phyloP scores from a whole-genome alignment of 2,797 vertebrate genomes.

The Syngnathus acus region DNA sequence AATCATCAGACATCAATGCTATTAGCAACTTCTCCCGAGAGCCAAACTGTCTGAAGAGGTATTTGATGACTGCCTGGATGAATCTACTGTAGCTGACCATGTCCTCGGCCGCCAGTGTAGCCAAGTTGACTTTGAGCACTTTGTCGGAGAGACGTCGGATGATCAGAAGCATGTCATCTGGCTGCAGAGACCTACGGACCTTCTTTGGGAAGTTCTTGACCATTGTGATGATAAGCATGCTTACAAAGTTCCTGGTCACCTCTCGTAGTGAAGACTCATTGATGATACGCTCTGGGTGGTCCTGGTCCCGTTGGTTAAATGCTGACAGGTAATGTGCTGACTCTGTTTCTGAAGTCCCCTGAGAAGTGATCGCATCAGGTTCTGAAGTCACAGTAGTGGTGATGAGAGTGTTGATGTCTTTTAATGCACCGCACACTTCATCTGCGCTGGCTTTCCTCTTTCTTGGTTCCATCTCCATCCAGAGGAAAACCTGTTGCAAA shows the following conservation, averaged over 20 bases:
- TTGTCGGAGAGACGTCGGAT: constrained; percentile 1
- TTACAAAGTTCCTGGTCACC: constrained; percentile 5
- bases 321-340: not conserved
- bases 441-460: not conserved
- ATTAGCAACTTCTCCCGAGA: not conserved
- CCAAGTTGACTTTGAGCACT: constrained; percentile 4
- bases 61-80: not conserved
- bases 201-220: constrained; percentile 1
- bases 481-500: constrained; percentile 5
- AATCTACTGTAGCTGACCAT: constrained; percentile 2
- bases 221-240: constrained; percentile 3
- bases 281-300: not conserved
- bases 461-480: constrained; percentile 6
- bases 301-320: not conserved
- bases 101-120: not conserved
- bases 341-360: not conserved
- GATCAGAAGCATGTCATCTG: not conserved
- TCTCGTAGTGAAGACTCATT: not conserved
- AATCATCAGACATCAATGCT: not conserved
- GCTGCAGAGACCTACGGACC: not conserved
- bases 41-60: not conserved
- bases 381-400: not conserved
- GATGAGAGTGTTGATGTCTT: constrained; percentile 2
- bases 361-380: not conserved
- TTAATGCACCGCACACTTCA: constrained; percentile 4